Evolutionary conservation across 2,888 invertebrate species (phyloP).

Genomic region (Pogonocherus hispidulus): DNA sequence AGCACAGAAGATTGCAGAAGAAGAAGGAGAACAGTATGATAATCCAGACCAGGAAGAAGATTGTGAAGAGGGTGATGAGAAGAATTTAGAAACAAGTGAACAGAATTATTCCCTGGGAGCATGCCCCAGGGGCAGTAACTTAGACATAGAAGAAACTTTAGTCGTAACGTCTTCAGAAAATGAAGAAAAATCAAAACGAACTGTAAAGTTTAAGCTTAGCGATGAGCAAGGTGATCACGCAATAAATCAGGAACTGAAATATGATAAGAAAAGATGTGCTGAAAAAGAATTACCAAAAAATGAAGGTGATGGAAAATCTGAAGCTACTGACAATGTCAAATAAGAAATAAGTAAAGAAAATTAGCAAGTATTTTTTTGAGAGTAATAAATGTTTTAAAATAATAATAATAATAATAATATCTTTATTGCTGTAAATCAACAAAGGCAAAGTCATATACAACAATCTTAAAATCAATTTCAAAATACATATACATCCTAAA

Average conservation of each 20-base stretch:
- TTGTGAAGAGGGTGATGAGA: conserved; percentile 13
- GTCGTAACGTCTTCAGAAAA: conserved; percentile 4
- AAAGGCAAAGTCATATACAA: too few relatives aligned
- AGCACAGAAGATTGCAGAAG: neutral
- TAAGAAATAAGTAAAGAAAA: too few relatives aligned
- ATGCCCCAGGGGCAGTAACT: neutral
- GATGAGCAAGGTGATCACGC: neutral
- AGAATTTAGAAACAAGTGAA: neutral
- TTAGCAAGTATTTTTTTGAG: too few relatives aligned
- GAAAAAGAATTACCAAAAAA: neutral
- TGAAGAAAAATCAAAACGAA: neutral
- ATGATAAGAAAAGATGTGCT: neutral
- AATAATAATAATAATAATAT: too few relatives aligned
- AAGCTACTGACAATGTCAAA: neutral
- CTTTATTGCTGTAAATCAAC: too few relatives aligned
- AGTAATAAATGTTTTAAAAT: too few relatives aligned
- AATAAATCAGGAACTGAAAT: neutral
- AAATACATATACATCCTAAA: too few relatives aligned
- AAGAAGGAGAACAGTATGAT: neutral
- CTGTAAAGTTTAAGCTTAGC: conserved; percentile 8
- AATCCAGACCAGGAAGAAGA: neutral
- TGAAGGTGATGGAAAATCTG: neutral
- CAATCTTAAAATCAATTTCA: too few relatives aligned
- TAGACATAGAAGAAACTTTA: conserved; percentile 7
- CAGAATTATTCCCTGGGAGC: neutral